Percentiles rank a stretch among this genome's conserved stretches.
Evolutionary conservation across 2,113 vertebrate genomes (phyloP).

Genomic region (Channa maculata): DNA sequence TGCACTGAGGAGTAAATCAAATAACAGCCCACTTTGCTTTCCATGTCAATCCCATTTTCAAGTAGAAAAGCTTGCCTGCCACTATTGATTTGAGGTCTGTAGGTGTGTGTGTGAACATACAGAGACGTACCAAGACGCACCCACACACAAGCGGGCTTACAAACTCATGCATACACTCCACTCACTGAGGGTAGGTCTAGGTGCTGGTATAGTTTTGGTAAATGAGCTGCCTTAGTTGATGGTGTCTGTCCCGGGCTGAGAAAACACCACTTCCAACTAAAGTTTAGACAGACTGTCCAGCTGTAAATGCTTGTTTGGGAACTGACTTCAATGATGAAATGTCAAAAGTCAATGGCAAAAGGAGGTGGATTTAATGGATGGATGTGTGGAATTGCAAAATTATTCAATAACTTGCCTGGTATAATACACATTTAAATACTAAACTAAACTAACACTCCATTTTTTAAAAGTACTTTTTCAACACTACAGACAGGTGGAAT

Average conservation of each 20-base stretch:
- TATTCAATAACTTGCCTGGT: slow-evolving; percentile 12
- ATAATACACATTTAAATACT: background rate
- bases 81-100: slow-evolving; percentile 61
- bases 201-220: slow-evolving; percentile 39
- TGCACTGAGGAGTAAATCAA: slow-evolving; percentile 59
- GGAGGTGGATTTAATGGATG: slow-evolving; percentile 18
- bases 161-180: background rate
- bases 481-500: background rate
- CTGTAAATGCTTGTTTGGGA: slow-evolving; percentile 71
- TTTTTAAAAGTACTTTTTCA: slow-evolving; percentile 6
- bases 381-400: slow-evolving; percentile 27
- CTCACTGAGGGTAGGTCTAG: slow-evolving; percentile 22
- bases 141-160: slow-evolving; percentile 17
- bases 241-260: slow-evolving; percentile 53
- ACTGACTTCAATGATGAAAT: slow-evolving; percentile 54
- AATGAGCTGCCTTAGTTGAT: slow-evolving; percentile 53
- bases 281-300: slow-evolving; percentile 80
- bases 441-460: background rate
- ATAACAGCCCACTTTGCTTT: slow-evolving; percentile 57
- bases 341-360: slow-evolving; percentile 69
- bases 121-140: slow-evolving; percentile 22
- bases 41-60: slow-evolving; percentile 68
- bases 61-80: slow-evolving; percentile 50
- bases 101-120: background rate
- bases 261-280: slow-evolving; percentile 72